phyloP scores from a whole-genome alignment of 2,888 invertebrate species.

The Habrosyne pyritoides region DNA sequence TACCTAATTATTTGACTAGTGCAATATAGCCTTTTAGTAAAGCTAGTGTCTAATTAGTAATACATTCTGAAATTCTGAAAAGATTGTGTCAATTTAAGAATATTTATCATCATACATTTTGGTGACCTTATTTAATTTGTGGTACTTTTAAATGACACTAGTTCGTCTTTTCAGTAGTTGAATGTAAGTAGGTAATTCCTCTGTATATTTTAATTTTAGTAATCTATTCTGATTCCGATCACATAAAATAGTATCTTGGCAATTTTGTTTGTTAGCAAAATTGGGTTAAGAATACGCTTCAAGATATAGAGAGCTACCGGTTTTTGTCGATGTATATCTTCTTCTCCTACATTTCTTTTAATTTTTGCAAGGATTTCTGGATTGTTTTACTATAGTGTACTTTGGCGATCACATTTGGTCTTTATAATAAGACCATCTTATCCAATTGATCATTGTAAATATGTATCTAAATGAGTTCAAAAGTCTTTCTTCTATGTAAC shows the following conservation, averaged over 20 bases:
- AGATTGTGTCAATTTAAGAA: constrained; percentile 10
- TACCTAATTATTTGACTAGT: constrained; percentile 74
- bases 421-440: constrained; percentile 1
- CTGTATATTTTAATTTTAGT: background rate
- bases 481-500: background rate
- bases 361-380: background rate
- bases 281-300: constrained; percentile 73
- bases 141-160: background rate
- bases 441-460: constrained; percentile 1
- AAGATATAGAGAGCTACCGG: constrained; percentile 28
- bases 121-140: background rate
- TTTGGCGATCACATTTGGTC: constrained; percentile 1
- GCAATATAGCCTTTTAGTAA: constrained; percentile 70
- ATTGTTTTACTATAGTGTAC: constrained; percentile 8
- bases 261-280: constrained; percentile 79
- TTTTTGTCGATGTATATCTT: constrained; percentile 21
- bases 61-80: constrained; percentile 26
- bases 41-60: constrained; percentile 23
- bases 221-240: background rate
- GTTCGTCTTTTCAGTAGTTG: constrained; percentile 14
- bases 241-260: constrained; percentile 65
- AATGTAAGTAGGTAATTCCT: constrained; percentile 5
- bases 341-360: background rate
- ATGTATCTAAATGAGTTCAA: background rate
- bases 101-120: background rate